Base-by-base conservation (phyloP, 1,140 invertebrate species). In the Zaprionus vittiger region DNA sequence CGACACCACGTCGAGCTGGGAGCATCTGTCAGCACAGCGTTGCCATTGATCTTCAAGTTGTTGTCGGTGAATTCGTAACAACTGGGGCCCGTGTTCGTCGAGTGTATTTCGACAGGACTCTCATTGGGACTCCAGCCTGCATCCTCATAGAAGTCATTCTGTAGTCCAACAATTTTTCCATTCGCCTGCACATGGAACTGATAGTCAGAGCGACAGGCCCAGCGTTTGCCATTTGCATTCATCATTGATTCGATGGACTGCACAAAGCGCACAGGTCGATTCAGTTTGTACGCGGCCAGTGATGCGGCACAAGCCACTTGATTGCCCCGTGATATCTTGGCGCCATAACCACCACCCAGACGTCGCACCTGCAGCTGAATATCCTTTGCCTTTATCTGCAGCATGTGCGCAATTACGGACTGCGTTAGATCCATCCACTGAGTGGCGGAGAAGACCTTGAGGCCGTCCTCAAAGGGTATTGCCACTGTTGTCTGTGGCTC, bases 401-500 rank as follows among this genome's bases (percentile, higher is more conserved):
- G 93, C 71, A 94, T 94, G 28, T 94, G 85, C 0, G 96, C 94
- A 37, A 97, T 94, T 0, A 94, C 93, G 12, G 93, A 83, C 91
- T 97, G 96, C 0, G 93, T 93, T 9, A 94, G 89, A 85, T 97
- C 95, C 68, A 96, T 94, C 94, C 95, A 97, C 76, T 97, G 96
- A 0, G 94, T 93, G 14, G 94, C 81, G 31, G 95, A 93, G 77
- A 94, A 95, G 6, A 96, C 93, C 56, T 95, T 94, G 1, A 96
- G 79, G 0, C 95, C 95, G 67, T 95, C 94, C 69, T 95, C 95
- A 2, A 93, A 93, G 0, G 95, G 95, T 14, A 94, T 68, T 15
- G 94, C 95, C 3, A 95, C 92, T 38, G 95, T 95, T 63, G 93
- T 94, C 61, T 96, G 95, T 0, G 95, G 94, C 81, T 96, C 96